A percentile compares a stretch with the other conserved stretches of the same genome.
Evolutionary conservation across 2,888 invertebrate species (phyloP).

Genomic region (Eulithis testata): DNA sequence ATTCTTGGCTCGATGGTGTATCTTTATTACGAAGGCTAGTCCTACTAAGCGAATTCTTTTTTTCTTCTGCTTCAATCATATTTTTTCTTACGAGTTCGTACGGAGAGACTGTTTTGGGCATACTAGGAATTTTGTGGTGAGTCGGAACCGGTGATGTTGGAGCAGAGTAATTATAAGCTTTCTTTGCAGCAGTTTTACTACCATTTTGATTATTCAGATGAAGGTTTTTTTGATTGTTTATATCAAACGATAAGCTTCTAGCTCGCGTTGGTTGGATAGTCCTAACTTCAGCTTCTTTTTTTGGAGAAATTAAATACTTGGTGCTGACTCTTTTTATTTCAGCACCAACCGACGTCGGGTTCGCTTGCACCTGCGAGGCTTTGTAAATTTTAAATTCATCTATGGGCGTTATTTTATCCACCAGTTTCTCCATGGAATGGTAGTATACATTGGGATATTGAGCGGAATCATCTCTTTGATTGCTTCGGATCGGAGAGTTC

Average conservation of each 20-base stretch:
- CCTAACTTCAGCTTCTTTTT: constrained; percentile 78
- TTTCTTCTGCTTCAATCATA: constrained; percentile 73
- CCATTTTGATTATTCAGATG: constrained; percentile 28
- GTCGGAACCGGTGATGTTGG: constrained; percentile 74
- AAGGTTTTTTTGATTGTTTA: constrained; percentile 40
- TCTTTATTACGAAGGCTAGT: constrained; percentile 53
- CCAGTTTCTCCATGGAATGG: constrained; percentile 72
- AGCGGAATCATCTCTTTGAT: constrained; percentile 40
- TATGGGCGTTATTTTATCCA: constrained; percentile 61
- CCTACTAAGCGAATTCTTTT: constrained; percentile 65
- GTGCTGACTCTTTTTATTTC: constrained; percentile 80
- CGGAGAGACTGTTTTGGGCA: constrained; percentile 75
- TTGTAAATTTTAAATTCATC: constrained; percentile 69
- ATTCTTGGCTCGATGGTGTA: constrained; percentile 49
- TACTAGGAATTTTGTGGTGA: constrained; percentile 69
- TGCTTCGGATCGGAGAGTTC: constrained; percentile 41
- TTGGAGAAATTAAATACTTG: constrained; percentile 75
- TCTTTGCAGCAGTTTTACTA: constrained; percentile 45
- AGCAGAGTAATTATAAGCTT: constrained; percentile 77
- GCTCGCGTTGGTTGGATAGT: constrained; percentile 76
- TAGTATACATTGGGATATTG: constrained; percentile 74
- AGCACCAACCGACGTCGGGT: constrained; percentile 75
- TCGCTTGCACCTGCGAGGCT: constrained; percentile 60
- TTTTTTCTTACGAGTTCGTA: constrained; percentile 72
- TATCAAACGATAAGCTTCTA: constrained; percentile 71